Base-by-base conservation (phyloP, 53 echinoderm and acorn worm species). In the Antedon mediterranea region DNA sequence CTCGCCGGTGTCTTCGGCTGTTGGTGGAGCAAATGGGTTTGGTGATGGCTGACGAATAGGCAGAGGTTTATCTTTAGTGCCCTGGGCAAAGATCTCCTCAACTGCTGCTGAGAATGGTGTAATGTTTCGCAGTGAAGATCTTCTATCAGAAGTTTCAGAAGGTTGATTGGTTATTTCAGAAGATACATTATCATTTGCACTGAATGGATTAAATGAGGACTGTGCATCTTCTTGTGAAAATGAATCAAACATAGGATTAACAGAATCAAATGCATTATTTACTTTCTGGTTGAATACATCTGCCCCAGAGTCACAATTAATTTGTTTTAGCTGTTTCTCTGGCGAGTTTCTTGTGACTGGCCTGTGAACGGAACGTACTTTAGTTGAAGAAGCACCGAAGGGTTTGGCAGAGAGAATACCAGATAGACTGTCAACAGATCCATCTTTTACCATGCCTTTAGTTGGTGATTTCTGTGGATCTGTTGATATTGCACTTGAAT, bases 351-450 rank as follows among this genome's bases (percentile, higher is more conserved):
- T 34, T 33, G 78, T 81, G 31, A 84, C 85, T 0, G 94, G 94
- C 71, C 89, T 82, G 32, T 85, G 81, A 13, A 94, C 90, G 42
- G 85, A 91, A 23, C 91, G 83, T n/a, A 94, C 85, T 18, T 82
- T 83, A 30, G 76, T 85, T 34, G 81, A 34, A 28, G 81, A 29
- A 8, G 85, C 78, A 28, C 74, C 72, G 78, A 89, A 94, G 0
- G 94, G 94, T 80, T 91, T 87, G 8, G 94, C 91, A 14, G 88
- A 76, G 14, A 88, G 79, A 3, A 93, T 73, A 2, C 85, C 43
- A 14, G 89, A 89, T 31, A 79, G 75, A 74, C 83, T 85, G 30
- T 88, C 85, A 6, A 82, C 73, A 34, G 82, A 82, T 15, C 81
- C 82, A 73, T 86, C 76, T 15, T 80, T 82, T n/a, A 79, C 73